These are phyloP conservation scores for Scytalopus superciliaris DNA, from an alignment of 2,113 vertebrate species.

Conservation along the genomic window DNA sequence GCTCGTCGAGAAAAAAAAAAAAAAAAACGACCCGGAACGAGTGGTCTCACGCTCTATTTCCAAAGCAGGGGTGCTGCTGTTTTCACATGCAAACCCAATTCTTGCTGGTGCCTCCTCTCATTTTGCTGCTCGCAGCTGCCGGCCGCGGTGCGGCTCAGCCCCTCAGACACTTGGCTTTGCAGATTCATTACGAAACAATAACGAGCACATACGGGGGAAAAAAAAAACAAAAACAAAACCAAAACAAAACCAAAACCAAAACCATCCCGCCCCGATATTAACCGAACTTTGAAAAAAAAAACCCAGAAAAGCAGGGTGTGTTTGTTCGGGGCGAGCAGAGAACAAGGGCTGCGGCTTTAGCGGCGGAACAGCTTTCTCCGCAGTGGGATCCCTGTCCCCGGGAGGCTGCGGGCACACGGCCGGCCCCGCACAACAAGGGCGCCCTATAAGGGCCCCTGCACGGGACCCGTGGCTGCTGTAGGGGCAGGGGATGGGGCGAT, in stretches of 20 bases:
- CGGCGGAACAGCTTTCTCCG: background rate
- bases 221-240: no score
- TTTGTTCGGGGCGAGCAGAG: background rate
- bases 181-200: slow-evolving; percentile 7
- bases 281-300: background rate
- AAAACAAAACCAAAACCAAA: background rate
- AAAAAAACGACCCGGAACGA: background rate
- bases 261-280: background rate
- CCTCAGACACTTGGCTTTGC: background rate
- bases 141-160: background rate
- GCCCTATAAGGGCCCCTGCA: background rate
- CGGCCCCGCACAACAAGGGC: background rate
- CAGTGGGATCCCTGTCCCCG: background rate
- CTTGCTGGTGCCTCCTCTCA: background rate
- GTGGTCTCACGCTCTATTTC: background rate
- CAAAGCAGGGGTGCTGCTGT: background rate
- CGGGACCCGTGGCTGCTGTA: background rate
- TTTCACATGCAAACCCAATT: background rate
- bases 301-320: background rate
- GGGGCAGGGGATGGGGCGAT: no score
- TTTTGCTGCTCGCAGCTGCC: background rate
- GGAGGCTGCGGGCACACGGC: background rate
- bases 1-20: background rate
- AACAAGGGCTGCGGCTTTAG: background rate
- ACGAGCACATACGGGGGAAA: background rate